These are phyloP conservation scores for Aepyceros melampus DNA, from an alignment of 2,113 vertebrate genomes.

Conservation along the genomic window DNA sequence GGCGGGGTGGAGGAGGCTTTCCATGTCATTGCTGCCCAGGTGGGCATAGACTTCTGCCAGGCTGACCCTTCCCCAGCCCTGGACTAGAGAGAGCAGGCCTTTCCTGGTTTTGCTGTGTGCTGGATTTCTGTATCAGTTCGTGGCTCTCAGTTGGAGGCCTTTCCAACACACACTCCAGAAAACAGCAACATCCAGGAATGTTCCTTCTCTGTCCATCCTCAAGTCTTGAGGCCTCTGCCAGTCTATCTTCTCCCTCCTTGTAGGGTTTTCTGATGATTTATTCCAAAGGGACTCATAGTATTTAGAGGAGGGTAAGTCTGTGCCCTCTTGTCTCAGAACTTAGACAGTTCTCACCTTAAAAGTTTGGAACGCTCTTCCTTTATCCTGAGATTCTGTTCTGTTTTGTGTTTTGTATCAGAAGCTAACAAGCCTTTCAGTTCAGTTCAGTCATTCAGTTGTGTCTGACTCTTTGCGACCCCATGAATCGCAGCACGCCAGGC, in stretches of 20 bases:
- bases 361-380: background rate
- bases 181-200: fast-evolving
- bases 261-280: background rate
- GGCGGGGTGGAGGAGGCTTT: fast-evolving
- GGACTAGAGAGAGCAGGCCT: background rate
- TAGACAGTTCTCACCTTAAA: background rate
- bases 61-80: background rate
- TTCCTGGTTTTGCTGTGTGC: background rate
- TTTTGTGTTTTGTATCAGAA: background rate
- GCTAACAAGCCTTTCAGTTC: background rate
- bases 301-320: background rate
- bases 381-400: background rate
- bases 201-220: fast-evolving
- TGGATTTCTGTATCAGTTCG: fast-evolving
- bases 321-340: background rate
- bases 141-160: background rate
- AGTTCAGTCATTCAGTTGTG: too few species aligned
- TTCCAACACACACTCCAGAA: fast-evolving
- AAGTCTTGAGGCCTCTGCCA: fast-evolving
- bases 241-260: too few species aligned
- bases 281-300: background rate
- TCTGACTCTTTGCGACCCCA: too few species aligned
- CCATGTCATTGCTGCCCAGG: fast-evolving
- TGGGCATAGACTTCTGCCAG: background rate
- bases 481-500: too few species aligned